Base-by-base conservation (phyloP, 2,797 vertebrate species). In the Galaxias olidus region DNA sequence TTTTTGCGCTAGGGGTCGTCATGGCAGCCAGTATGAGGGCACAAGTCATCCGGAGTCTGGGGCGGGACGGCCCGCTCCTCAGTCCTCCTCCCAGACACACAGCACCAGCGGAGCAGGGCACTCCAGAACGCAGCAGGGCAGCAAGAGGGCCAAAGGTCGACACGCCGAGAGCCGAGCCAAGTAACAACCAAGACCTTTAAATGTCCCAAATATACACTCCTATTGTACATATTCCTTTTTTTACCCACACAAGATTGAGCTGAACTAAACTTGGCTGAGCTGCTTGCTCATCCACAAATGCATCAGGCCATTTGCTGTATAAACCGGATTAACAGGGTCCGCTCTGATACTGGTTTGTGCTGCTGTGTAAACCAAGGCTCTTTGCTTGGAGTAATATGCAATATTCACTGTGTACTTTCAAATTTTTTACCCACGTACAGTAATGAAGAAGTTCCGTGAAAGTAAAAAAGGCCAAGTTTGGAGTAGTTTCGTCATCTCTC, bases 21-120 rank as follows among this genome's bases (percentile, higher is more conserved):
- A 97, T 63, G 94, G 96, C 47, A 94, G 73, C 89, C 97, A 97
- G 87, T 96, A 94, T 8, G 94, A 94, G 50, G 86, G 91, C 1
- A 81, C 89, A 68, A 87, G 87, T 86, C 97, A 95, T 80, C 96
- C 95, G 85, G 94, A 95, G 0, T 92, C 94, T 1, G 81, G 92
- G 6, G 90, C 87, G 55, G 92, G 94, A 52, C 94, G 95, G 69
- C 95, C 95, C 0, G 85, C 93, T 74, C 90, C 92, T 0, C 14
- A 93, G 67, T 79, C 91, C 0, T 83, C 91, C 15, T 88, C 93
- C 0, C 96, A 96, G 77, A 91, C 90, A 57, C 86, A 95, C 72
- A 94, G 88, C 42, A 88, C 93, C 30, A 30, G 30, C 20, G 93
- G 94, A 11, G 87, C 86, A 30, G 88, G 92, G 68, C 94, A 93